A percentile compares a stretch with the other conserved stretches of the same genome.
Evolutionary conservation across 2,113 vertebrate species (phyloP).

Genomic region (Oreochromis niloticus): DNA sequence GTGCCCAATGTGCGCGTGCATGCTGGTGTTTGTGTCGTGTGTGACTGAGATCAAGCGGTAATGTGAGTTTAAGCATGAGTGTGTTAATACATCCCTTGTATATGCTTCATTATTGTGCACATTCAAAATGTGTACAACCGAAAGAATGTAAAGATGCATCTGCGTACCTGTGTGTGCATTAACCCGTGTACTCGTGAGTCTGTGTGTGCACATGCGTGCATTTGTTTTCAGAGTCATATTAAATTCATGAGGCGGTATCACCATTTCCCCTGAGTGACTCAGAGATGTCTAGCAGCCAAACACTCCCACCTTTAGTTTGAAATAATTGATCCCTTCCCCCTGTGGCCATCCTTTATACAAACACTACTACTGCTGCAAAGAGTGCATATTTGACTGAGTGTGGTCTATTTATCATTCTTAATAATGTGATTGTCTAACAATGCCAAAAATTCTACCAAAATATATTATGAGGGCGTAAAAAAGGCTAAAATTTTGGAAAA

Average conservation of each 20-base stretch:
- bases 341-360: constrained; percentile 21
- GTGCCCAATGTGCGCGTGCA: not conserved
- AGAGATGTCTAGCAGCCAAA: constrained; percentile 52
- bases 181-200: not conserved
- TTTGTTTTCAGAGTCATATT: constrained; percentile 35
- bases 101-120: not conserved
- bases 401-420: not conserved
- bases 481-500: not conserved
- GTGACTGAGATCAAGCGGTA: not conserved
- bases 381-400: not conserved
- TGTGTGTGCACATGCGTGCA: not conserved
- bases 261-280: constrained; percentile 35
- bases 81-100: not conserved
- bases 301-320: constrained; percentile 50
- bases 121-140: not conserved
- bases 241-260: constrained; percentile 57
- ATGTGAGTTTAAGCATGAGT: not conserved
- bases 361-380: constrained; percentile 1
- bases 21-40: not conserved
- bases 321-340: constrained; percentile 52
- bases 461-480: not conserved
- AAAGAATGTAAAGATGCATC: not conserved
- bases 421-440: not conserved
- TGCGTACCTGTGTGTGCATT: not conserved
- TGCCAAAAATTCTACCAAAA: not conserved